Conservation (phyloP, 2,113 vertebrate genomes). For the Eublepharis macularius region DNA sequence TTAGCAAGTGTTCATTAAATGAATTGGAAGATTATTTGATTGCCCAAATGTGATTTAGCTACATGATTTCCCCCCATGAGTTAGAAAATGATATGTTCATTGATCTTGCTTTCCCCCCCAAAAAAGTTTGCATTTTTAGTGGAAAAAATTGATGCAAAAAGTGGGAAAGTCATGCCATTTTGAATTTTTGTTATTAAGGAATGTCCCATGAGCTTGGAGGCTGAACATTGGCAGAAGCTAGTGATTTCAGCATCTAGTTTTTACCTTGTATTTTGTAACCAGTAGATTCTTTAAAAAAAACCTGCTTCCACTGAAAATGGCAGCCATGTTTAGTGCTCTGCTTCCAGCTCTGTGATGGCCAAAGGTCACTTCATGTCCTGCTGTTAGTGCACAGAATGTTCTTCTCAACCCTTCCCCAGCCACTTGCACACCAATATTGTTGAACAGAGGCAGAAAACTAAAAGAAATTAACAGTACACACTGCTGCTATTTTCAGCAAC, state of each 20-base stretch:
- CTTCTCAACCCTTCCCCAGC: no score
- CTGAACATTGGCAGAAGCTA: background rate
- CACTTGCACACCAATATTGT: no score
- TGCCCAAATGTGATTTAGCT: constrained; percentile 1
- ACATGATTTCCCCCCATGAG: background rate
- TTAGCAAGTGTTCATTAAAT: constrained; percentile 10
- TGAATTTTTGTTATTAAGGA: background rate
- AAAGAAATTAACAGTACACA: no score
- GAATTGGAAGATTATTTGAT: background rate
- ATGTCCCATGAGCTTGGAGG: background rate
- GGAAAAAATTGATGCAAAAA: background rate
- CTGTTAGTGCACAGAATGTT: no score
- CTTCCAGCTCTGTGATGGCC: no score
- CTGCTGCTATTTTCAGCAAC: no score
- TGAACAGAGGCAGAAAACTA: no score
- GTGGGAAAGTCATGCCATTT: background rate
- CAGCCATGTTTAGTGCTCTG: background rate
- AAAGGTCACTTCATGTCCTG: no score
- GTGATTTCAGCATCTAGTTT: background rate
- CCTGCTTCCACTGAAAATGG: background rate
- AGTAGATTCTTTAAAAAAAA: no score
- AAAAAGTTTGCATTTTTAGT: background rate
- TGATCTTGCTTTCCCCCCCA: no score
- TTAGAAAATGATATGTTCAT: background rate
- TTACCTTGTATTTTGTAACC: background rate